Base-by-base conservation (phyloP, 2,888 invertebrate species). In the Dione juno region DNA sequence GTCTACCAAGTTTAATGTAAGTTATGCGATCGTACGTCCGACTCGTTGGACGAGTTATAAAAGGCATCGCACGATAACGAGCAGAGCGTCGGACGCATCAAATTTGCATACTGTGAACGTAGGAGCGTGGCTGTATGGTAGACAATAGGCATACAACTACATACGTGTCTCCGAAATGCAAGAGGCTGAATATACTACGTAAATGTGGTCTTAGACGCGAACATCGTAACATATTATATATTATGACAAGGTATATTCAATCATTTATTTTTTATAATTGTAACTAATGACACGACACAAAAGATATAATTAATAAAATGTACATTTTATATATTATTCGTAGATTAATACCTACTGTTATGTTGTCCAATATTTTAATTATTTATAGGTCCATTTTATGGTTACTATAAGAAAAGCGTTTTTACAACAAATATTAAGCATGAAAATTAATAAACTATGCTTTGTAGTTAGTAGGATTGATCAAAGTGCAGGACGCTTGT, bases 61-160 rank as follows among this genome's bases (percentile, higher is more conserved):
- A 68, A 61, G 67, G 43, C 67, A 52, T 43, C 41, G 41, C 67
- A 43, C 61, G 52, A 61, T 43, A 68, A 16, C 50, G 45, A 50
- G 50, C 63, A 61, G 53, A 61, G 67, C 41, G n/a, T 66, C 14
- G 43, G 63, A 61, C 54, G 68, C 63, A 68, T 68, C 61, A 63
- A 63, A 68, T 68, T 68, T 68, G 54, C 68, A 68, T 68, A 63
- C 52, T 63, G 53, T 53, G 37, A 53, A 63, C 61, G 43, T 52
- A 52, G 28, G 19, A 59, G n/a, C 43, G 28, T n/a, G 59, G 21
- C 21, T 43, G 21, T 11, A 9, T 28, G 28, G 10, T 21, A 21
- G 1, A 35, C 35, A 10, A 5, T 21, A 21, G 1, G 14, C 35
- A 10, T 50, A 53, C 35, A 35, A 9, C 14, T 59, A 7, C 40